Percentiles rank a stretch among this genome's conserved stretches.
These are phyloP conservation scores for Drymodes brunneopygia DNA, from an alignment of 2,113 vertebrate species.

Conservation along the genomic window DNA sequence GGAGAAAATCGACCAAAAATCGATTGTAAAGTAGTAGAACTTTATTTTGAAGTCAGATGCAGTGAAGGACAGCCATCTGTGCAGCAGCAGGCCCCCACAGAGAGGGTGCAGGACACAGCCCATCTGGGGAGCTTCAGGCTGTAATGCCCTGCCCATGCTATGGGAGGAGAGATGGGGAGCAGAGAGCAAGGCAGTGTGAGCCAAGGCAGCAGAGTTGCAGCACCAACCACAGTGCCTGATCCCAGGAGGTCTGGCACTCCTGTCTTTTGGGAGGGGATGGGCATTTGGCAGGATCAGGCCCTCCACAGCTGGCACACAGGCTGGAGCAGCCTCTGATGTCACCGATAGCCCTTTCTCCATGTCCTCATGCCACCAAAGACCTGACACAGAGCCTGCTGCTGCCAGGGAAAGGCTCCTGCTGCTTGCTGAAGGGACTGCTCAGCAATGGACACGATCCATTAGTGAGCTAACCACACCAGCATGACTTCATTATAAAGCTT, in stretches of 20 bases:
- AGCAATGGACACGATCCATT: background rate
- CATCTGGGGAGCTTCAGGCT: background rate
- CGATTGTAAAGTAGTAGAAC: background rate
- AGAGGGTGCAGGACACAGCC: background rate
- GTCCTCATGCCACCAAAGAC: background rate
- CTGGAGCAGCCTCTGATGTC: background rate
- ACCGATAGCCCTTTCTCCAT: background rate
- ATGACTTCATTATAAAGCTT: conserved; percentile 38
- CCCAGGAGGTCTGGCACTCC: background rate
- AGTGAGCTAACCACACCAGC: background rate
- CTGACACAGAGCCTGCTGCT: background rate
- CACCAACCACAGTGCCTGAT: fast-evolving
- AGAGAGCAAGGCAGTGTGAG: background rate
- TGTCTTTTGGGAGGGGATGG: background rate
- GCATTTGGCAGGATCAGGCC: background rate
- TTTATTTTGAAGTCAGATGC: conserved; percentile 2
- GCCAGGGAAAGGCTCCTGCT: background rate
- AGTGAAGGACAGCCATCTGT: background rate
- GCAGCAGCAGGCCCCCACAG: conserved; percentile 28
- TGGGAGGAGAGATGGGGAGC: background rate
- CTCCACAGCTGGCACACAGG: background rate
- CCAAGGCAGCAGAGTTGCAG: background rate
- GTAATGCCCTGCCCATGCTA: fast-evolving
- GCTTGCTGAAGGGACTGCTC: background rate
- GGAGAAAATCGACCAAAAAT: background rate